Conservation (phyloP, 2,113 vertebrate species). For the Balaeniceps rex region DNA sequence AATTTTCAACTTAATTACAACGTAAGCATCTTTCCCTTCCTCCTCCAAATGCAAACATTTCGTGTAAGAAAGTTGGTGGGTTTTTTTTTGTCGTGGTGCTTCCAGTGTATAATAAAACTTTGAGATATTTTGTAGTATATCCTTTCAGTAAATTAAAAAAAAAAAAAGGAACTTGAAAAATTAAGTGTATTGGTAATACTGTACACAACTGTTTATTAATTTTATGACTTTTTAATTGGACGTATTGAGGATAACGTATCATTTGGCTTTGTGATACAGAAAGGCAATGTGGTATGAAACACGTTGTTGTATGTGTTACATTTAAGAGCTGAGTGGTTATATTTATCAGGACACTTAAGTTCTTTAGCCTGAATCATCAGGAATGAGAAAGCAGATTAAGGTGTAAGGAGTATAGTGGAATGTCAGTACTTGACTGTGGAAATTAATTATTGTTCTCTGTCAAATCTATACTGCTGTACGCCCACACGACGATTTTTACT, state of each 20-base stretch:
- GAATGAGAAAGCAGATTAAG: not conserved
- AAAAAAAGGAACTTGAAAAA: not conserved
- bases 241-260: accelerated
- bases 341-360: not conserved
- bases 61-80: not conserved
- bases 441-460: not conserved
- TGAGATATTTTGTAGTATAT: not conserved
- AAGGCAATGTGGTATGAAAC: not conserved
- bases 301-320: not conserved
- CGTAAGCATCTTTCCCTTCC: not conserved
- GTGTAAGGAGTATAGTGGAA: not conserved
- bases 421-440: not conserved
- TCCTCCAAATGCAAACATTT: not conserved
- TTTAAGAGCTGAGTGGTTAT: not conserved
- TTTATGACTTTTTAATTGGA: not conserved
- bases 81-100: not conserved
- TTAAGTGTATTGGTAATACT: not conserved
- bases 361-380: not conserved
- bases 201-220: not conserved
- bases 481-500: not conserved
- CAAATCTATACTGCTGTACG: not conserved
- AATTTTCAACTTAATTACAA: conserved; percentile 32
- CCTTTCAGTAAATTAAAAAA: not conserved
- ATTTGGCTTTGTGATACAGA: not conserved
- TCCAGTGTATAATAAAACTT: not conserved